Base-by-base conservation (phyloP, 2,888 invertebrate genomes). In the Atrina japonica region DNA sequence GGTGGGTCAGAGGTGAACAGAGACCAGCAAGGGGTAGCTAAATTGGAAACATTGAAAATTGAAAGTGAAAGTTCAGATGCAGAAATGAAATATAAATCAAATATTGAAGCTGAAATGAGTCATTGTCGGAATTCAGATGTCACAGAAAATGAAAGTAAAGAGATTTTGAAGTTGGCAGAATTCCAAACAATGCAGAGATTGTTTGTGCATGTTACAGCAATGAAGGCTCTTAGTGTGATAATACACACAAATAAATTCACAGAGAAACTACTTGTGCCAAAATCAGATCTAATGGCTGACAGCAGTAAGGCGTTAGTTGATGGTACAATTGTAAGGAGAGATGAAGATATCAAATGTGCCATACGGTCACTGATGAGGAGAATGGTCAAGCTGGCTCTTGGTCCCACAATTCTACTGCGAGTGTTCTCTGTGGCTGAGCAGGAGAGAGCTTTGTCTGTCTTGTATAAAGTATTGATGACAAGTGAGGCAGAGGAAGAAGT, bases 181-280 rank as follows among this genome's bases (percentile, higher is more conserved):
- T 86, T 91, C 11, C 87, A 90, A 29, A 90, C 90, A 65, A 80
- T 93, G n/a, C 91, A 91, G 73, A 83, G 93, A 70, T 91, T 92
- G 0, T 91, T 91, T 74, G 80, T 93, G 40, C 93, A 93, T 83
- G 91, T 93, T 75, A 91, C 92, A 2, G 93, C 93, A 1, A 86
- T 93, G 71, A 93, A 93, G 84, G 90, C 92, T 3, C 86, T 94
- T 18, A 91, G 91, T 64, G 88, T 91, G 3, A 89, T 93, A 35
- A 84, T 93, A 27, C 91, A 92, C 45, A 92, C 92, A 60, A 92
- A 91, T 41, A 91, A 91, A 61, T 93, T 93, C 81, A 91, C 92
- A 0, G 93, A 93, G 83, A 87, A 93, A 80, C 89, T 93, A 66
- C 87, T 93, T 9, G 91, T 93, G 7, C 92, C 92, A 1, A 91